Conservation (phyloP, 2,888 invertebrate species). For the Ichneumon xanthorius region DNA sequence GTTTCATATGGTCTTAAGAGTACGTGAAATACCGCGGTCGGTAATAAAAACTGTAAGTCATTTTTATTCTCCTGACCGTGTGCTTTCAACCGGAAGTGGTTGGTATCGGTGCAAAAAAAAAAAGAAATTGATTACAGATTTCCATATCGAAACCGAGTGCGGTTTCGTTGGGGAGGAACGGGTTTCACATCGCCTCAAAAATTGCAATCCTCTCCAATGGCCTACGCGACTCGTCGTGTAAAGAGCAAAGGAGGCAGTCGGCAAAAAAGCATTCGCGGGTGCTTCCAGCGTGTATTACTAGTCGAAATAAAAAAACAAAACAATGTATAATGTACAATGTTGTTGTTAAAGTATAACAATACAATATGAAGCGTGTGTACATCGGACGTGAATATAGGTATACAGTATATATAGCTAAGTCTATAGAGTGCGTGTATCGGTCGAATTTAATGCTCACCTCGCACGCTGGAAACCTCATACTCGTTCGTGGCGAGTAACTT, state of each 20-base stretch:
- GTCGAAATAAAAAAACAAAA: background rate
- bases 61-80: too few relatives aligned
- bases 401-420: background rate
- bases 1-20: too few relatives aligned
- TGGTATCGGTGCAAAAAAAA: too few relatives aligned
- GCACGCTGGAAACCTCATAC: slow-evolving; percentile 57
- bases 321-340: background rate
- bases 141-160: background rate
- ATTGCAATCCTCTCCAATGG: background rate
- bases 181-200: background rate
- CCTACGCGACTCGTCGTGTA: slow-evolving; percentile 42
- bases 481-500: slow-evolving; percentile 16
- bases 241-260: slow-evolving; percentile 66
- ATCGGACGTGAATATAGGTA: slow-evolving; percentile 11
- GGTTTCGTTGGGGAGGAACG: background rate
- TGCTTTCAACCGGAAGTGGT: too few relatives aligned
- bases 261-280: slow-evolving; percentile 62
- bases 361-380: slow-evolving; percentile 5
- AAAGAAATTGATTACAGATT: background rate
- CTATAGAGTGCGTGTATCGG: slow-evolving; percentile 18
- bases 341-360: background rate
- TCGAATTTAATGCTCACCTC: slow-evolving; percentile 44
- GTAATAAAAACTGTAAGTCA: too few relatives aligned
- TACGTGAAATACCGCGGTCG: too few relatives aligned
- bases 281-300: slow-evolving; percentile 52